phyloP scores from a whole-genome alignment of 2,113 vertebrate species.

The Capra hircus region DNA sequence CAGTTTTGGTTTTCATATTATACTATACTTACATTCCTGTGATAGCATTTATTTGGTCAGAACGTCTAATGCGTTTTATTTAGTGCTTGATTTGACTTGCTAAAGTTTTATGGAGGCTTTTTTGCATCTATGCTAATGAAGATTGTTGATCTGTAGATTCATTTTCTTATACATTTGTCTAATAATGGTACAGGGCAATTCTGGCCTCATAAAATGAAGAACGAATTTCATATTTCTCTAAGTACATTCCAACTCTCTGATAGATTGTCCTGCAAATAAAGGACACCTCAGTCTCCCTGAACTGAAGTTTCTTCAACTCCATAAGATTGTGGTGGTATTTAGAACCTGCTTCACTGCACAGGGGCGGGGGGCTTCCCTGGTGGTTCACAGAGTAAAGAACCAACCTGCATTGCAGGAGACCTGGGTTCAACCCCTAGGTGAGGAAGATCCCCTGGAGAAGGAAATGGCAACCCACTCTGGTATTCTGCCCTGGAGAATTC shows the following conservation, averaged over 20 bases:
- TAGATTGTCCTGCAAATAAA: background rate
- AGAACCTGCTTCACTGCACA: background rate
- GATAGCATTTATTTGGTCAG: background rate
- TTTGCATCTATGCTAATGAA: background rate
- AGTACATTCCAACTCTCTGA: background rate
- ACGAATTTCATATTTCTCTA: background rate
- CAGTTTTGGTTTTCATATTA: background rate
- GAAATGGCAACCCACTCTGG: background rate
- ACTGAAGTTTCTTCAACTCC: background rate
- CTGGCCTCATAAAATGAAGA: background rate
- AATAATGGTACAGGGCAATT: background rate
- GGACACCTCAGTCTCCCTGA: background rate
- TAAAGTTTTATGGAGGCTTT: background rate
- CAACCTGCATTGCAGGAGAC: background rate
- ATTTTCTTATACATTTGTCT: background rate
- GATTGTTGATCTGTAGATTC: background rate
- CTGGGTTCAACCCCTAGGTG: background rate
- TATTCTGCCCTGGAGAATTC: background rate
- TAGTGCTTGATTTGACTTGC: background rate
- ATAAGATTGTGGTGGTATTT: background rate
- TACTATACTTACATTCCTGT: background rate
- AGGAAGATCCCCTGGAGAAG: background rate
- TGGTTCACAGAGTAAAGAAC: background rate
- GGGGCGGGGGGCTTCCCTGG: accelerated
- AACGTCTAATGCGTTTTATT: background rate